A percentile compares a stretch with the other conserved stretches of the same genome.
Evolutionary conservation across 2,113 vertebrate genomes (phyloP).

Genomic region (Oriolus oriolus): DNA sequence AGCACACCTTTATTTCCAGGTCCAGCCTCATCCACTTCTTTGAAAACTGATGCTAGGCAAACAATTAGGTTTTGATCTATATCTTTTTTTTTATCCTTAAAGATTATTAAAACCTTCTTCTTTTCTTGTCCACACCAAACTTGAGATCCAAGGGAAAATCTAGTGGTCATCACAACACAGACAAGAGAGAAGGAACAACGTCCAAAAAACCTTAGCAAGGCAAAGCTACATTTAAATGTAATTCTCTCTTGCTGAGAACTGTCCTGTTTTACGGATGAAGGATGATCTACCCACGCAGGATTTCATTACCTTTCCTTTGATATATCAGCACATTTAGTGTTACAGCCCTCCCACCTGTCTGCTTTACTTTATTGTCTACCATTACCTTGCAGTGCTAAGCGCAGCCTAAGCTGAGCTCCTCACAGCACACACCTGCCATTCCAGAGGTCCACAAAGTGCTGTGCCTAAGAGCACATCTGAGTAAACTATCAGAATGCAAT

Average conservation of each 20-base stretch:
- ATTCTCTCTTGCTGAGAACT: neutral
- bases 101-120: neutral
- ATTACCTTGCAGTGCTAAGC: neutral
- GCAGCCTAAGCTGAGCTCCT: neutral
- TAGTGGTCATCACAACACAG: neutral
- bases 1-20: neutral
- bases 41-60: neutral
- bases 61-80: neutral
- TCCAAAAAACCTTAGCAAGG: neutral
- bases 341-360: conserved; percentile 15
- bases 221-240: neutral
- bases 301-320: conserved; percentile 32
- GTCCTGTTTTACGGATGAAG: conserved; percentile 18
- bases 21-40: neutral
- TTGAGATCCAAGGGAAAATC: neutral
- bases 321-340: conserved; percentile 29
- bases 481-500: neutral
- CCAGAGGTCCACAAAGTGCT: neutral
- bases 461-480: neutral
- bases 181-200: neutral
- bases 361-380: conserved; percentile 7
- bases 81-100: neutral
- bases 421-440: neutral
- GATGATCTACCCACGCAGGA: neutral
- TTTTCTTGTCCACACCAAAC: neutral